Evolutionary conservation across 2,888 invertebrate genomes (phyloP).

Genomic region (Ormyrus thymus): DNA sequence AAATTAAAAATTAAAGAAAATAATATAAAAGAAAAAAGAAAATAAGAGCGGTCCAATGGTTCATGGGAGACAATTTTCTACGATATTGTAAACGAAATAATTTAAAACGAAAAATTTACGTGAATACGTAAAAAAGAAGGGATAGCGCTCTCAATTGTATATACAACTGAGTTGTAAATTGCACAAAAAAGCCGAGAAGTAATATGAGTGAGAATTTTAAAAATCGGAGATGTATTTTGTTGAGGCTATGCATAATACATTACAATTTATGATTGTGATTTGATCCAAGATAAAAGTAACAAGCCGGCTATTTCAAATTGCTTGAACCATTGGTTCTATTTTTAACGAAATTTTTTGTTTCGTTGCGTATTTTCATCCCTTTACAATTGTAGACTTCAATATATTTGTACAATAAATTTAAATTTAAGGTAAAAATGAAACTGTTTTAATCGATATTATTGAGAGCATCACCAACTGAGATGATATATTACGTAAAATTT

Average conservation of each 20-base stretch:
- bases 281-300: background rate
- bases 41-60: constrained; percentile 71
- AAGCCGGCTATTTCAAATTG: constrained; percentile 37
- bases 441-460: constrained; percentile 4
- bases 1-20: constrained; percentile 12
- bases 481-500: background rate
- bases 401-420: constrained; percentile 16
- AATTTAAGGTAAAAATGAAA: constrained; percentile 3
- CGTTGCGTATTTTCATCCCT: constrained; percentile 47
- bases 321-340: constrained; percentile 52
- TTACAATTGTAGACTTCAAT: background rate
- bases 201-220: constrained; percentile 32
- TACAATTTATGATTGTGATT: constrained; percentile 19
- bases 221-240: constrained; percentile 23
- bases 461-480: background rate
- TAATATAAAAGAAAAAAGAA: constrained; percentile 21
- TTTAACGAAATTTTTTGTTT: constrained; percentile 22
- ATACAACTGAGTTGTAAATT: constrained; percentile 50
- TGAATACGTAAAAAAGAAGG: constrained; percentile 21
- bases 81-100: constrained; percentile 39
- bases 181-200: constrained; percentile 41
- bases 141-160: constrained; percentile 42
- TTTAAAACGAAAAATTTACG: constrained; percentile 17
- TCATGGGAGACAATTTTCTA: constrained; percentile 74
- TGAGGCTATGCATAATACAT: constrained; percentile 30